Evolutionary conservation across 2,113 vertebrate genomes (phyloP), one percentile per base, ranked within the genome.

Genomic region (Oncorhynchus clarkii): DNA sequence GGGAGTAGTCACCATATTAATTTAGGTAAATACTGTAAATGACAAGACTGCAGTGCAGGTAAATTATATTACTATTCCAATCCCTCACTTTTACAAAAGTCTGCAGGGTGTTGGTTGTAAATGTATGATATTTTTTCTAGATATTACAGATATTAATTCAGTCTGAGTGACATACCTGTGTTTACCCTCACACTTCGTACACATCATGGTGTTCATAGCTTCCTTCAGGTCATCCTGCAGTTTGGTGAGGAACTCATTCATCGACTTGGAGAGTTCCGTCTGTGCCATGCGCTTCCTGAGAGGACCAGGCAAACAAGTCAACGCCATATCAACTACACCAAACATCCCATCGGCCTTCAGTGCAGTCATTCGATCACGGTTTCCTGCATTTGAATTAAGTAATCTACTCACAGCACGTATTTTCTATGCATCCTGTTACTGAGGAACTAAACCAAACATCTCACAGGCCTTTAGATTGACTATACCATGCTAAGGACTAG

Each of bases 131-230:
- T 54, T 18, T 14, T 4, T 54, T 18, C 16, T 5, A 16, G 51
- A 54, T 18, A 54, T 18, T 18, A 18, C 49, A 18, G 49, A 54
- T 54, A 18, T 54, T 18, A 54, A 54, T 0, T 60, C 39, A 1
- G 24, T 31, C 57, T 65, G 76, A 39, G n/a, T 9, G 4, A 89
- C 91, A 12, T 92, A 97, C 96, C 92, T 96, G 92, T 98, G 97
- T 88, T 97, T 97, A 76, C 97, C 96, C 88, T 96, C 95, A 90
- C 97, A 98, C 79, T 95, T 95, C 80, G 95, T 97, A 83, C 97
- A 98, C 95, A 95, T 96, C 97, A 99, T 98, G 70, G 96, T 98
- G 91, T 98, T 98, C 96, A 98, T 96, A 87, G 96, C 96, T 76
- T 98, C 97, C 72, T 94, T 95, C 83, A 99, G 92, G 78, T 98